Percentiles rank a stretch among this genome's conserved stretches.
These are phyloP conservation scores for Lasioglossum albipes DNA, from an alignment of 1,140 invertebrate genomes.

Conservation along the genomic window DNA sequence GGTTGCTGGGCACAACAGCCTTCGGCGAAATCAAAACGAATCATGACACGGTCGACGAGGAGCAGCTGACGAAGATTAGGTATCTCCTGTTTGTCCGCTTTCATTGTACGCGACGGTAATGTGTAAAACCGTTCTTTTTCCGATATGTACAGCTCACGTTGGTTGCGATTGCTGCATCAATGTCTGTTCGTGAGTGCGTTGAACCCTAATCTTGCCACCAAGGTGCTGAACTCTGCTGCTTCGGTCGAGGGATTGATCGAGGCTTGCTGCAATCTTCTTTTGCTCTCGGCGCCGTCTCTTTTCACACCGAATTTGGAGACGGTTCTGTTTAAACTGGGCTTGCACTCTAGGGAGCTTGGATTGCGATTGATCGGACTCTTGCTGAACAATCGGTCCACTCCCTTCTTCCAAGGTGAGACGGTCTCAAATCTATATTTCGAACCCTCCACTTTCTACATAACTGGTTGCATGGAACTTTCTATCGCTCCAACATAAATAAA, in stretches of 20 bases:
- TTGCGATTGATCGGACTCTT: slow-evolving; percentile 82
- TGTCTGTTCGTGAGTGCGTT: slow-evolving; percentile 82
- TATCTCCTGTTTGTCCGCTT: slow-evolving; percentile 38
- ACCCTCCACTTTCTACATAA: too few relatives aligned
- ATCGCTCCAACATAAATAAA: too few relatives aligned
- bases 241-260: slow-evolving; percentile 85
- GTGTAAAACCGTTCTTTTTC: slow-evolving; percentile 52
- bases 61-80: slow-evolving; percentile 79
- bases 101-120: neutral
- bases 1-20: slow-evolving; percentile 90
- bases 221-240: slow-evolving; percentile 83
- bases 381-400: slow-evolving; percentile 80
- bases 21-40: slow-evolving; percentile 83
- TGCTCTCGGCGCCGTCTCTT: slow-evolving; percentile 84
- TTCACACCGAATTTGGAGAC: slow-evolving; percentile 84
- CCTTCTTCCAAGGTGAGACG: slow-evolving; percentile 65
- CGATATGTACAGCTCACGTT: slow-evolving; percentile 81
- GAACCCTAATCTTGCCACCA: slow-evolving; percentile 74
- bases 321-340: slow-evolving; percentile 83
- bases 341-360: slow-evolving; percentile 82
- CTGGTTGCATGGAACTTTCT: too few relatives aligned
- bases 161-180: slow-evolving; percentile 86
- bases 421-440: too few relatives aligned
- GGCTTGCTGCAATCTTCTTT: slow-evolving; percentile 87
- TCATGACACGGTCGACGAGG: slow-evolving; percentile 75